Base-by-base conservation (phyloP, 2,888 invertebrate species). In the Coecobrya sp. region DNA sequence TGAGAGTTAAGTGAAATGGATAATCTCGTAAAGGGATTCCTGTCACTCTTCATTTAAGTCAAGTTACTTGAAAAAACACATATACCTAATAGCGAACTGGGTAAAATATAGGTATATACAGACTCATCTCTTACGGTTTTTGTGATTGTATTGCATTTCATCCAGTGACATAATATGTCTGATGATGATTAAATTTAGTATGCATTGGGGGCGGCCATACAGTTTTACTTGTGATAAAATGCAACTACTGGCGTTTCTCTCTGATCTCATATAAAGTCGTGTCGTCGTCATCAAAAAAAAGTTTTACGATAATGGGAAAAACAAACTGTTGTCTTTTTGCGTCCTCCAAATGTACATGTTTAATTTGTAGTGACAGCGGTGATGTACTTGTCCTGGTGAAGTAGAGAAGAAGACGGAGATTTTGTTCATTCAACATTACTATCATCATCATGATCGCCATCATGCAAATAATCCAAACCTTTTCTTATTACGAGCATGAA, bases 41-140 rank as follows among this genome's bases (percentile, higher is more conserved):
- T 68, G 90, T 65, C 90, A 90, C 42, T 90, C 90, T 86, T 90
- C 90, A 90, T 90, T 90, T 68, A 30, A 27, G 73, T 45, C 73
- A 45, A 13, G 62, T 27, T 65, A 16, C 27, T 13, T n/a, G 0
- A n/a, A 70, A 3, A 70, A 36, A 36, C 22, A 27, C 8, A 52
- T 49, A 82, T 45, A 70, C 65, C 65, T 25, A 65, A 65, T 5
- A 84, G 52, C 27, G n/a, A n/a, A n/a, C n/a, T n/a, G n/a, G n/a
- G n/a, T n/a, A n/a, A n/a, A n/a, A n/a, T n/a, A n/a, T n/a, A n/a
- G n/a, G n/a, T n/a, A n/a, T n/a, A n/a, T n/a, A n/a, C n/a, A n/a
- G n/a, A n/a, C n/a, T n/a, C n/a, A n/a, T n/a, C n/a, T n/a, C n/a
- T n/a, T n/a, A n/a, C n/a, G n/a, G n/a, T n/a, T n/a, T n/a, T n/a